Percentiles rank a stretch among this genome's conserved stretches.
Conservation (phyloP, 2,888 invertebrate species). For the Odontocolon sp. region DNA sequence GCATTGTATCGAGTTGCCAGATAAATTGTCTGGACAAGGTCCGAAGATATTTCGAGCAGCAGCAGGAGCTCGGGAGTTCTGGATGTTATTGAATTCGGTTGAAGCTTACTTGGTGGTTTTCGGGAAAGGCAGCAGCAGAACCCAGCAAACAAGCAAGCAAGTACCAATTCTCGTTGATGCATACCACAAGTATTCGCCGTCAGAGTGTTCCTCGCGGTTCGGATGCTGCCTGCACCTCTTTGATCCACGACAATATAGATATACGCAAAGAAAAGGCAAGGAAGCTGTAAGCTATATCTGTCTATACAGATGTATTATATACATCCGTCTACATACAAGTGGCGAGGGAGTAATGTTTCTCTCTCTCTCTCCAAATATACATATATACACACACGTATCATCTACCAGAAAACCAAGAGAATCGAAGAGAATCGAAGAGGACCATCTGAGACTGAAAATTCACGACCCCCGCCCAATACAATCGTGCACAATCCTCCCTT, state of each 20-base stretch:
- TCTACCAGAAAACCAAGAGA: conserved; percentile 2
- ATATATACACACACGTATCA: no score
- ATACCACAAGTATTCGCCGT: conserved; percentile 27
- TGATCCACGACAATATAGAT: conserved; percentile 39
- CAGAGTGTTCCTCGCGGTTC: conserved; percentile 10
- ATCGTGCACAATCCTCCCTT: no score
- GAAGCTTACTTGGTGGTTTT: conserved; percentile 20
- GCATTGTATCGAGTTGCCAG: no score
- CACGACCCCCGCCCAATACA: conserved; percentile 21
- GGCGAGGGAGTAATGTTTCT: conserved; percentile 1
- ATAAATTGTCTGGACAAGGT: conserved; percentile 8
- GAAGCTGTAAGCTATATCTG: no score
- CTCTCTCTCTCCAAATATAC: conserved; percentile 1
- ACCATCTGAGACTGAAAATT: conserved; percentile 39
- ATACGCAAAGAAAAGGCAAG: no score
- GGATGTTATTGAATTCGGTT: conserved; percentile 53
- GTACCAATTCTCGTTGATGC: conserved; percentile 13
- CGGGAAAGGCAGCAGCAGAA: background rate
- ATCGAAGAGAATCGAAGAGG: background rate
- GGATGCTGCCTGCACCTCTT: conserved; percentile 22
- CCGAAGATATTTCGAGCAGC: conserved; percentile 16
- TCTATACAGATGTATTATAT: background rate
- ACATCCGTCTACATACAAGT: background rate
- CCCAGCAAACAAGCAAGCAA: background rate
- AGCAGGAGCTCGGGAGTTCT: conserved; percentile 32